Percentiles rank a stretch among this genome's conserved stretches.
These are phyloP conservation scores for Alentia gelatinosa DNA, from an alignment of 2,888 invertebrate species.

Conservation along the genomic window DNA sequence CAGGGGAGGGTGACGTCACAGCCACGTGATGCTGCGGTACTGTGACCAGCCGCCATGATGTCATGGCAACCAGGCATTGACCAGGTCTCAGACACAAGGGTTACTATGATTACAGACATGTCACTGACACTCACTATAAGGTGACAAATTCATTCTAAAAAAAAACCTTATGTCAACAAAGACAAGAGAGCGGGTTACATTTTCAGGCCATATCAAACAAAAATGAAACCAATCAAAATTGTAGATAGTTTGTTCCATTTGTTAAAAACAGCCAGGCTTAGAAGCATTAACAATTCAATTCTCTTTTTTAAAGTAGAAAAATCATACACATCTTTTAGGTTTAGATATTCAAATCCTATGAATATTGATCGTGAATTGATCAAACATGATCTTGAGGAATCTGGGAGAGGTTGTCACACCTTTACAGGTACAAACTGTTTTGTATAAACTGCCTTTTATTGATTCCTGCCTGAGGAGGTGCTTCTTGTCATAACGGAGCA, in stretches of 20 bases:
- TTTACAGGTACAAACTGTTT: no score
- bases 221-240: not conserved
- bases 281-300: no score
- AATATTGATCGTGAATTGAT: no score
- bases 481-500: no score
- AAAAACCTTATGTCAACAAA: not conserved
- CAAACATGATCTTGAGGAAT: no score
- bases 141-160: not conserved
- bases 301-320: no score
- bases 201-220: not conserved
- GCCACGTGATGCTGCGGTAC: constrained; percentile 42
- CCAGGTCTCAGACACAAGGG: not conserved
- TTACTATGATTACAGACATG: not conserved
- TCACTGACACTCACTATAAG: not conserved
- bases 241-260: not conserved
- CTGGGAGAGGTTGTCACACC: no score
- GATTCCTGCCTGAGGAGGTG: no score
- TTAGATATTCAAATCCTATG: no score
- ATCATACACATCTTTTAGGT: no score
- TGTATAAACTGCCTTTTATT: no score
- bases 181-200: not conserved
- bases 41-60: not conserved
- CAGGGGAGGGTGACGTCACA: constrained; percentile 29
- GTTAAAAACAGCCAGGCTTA: not conserved
- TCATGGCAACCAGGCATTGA: constrained; percentile 7